Base-by-base conservation (phyloP, 2,888 invertebrate genomes). In the Nomada flava region DNA sequence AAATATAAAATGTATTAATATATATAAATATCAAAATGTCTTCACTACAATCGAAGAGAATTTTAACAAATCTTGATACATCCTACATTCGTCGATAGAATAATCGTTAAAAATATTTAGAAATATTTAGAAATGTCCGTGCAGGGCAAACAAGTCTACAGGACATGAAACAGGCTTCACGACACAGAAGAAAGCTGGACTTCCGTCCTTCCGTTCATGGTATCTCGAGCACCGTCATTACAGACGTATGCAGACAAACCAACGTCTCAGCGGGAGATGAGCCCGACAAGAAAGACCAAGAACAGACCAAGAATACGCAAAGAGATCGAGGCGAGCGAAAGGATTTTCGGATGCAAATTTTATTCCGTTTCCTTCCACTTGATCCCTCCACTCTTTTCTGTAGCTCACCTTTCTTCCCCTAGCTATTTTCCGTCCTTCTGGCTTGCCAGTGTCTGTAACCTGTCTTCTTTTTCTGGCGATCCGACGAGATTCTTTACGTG, bases 301-400 rank as follows among this genome's bases (percentile, higher is more conserved):
- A 72, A 63, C 60, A 57, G 23, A 44, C 67, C 23, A 68, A 23
- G 72, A 63, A 68, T 65, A 79, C 71, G 42, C 79, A 42, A 69
- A 59, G 55, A 44, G 55, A 44, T 26, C 52, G 59, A 26, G 59
- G 23, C 59, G n/a, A 70, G 70, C 57, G 68, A 57, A 70, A 67
- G 85, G 85, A 90, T 91, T 91, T 91, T 89, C 77, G 84, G 85
- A 91, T 92, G 91, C 90, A 91, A 92, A 92, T 92, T 89, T 91
- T 89, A 90, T 91, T 91, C 89, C 86, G 83, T 65, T 82, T 78
- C 76, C 67, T 73, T 62, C 65, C 63, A 57, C 57, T 50, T 55
- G 65, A 36, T 26, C 20, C 29, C 42, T 57, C 50, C 42, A 11
- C 20, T 15, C 15, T 52, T 26, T 53, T 29, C n/a, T 63, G 2